Evolutionary conservation across 2,888 invertebrate species (phyloP), one percentile per base, ranked within the genome.

Genomic region (Rhodophaea formosa): DNA sequence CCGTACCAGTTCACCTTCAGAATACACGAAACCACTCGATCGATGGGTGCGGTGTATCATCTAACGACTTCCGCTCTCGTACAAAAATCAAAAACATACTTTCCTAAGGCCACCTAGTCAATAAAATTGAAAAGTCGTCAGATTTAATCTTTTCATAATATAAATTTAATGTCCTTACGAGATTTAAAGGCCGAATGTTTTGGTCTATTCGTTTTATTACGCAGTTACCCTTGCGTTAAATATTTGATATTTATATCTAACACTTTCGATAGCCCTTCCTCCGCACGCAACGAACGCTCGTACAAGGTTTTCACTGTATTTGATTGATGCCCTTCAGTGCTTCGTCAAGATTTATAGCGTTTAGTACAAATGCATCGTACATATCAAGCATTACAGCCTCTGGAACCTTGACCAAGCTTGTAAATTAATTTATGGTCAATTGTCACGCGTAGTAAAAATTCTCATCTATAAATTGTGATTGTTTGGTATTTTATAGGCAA

Each of bases 181-280:
- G 68, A 72, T 66, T 73, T 75, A 79, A 79, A 90, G 86, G 86
- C 82, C 86, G 81, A 64, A 77, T 74, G 76, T 80, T 82, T 84
- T 81, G 75, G 79, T 76, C 77, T 83, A 85, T 84, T 82, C 80
- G 77, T 83, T 89, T 87, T 84, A 89, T 89, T 79, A 84, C 75
- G 85, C 72, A 70, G 87, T 88, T 88, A 83, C 84, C 89, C 89
- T 90, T 88, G 88, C 79, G 64, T 76, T 66, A 64, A 75, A 74
- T 74, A 71, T 79, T 77, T 74, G 72, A 75, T 74, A 39, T 39
- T 12, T 39, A 75, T 69, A 68, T 70, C 69, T 71, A 71, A 70
- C 69, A 73, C 79, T 80, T 82, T 82, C 77, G 73, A 76, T 70
- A 75, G 70, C 81, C 80, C 82, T 82, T 79, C 74, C 72, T 67